phyloP scores from a whole-genome alignment of 2,888 invertebrate species.

The Parthenolecanium corni region DNA sequence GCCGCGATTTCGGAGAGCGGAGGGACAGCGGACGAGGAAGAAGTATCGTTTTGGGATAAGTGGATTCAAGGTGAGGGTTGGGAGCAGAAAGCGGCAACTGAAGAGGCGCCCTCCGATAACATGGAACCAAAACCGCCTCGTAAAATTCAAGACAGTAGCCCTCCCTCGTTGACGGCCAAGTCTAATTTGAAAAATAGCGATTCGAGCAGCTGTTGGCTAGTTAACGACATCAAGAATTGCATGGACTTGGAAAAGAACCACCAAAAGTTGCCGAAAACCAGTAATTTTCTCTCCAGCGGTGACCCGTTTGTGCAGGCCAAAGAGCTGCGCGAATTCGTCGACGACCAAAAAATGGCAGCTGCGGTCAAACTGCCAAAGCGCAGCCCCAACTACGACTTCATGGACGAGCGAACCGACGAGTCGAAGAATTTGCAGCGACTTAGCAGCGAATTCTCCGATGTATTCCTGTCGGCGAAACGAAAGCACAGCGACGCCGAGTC shows the following conservation, averaged over 20 bases:
- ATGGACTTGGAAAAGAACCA: neutral
- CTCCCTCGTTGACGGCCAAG: neutral
- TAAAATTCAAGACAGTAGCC: neutral
- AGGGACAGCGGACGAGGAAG: neutral
- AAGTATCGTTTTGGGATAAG: neutral
- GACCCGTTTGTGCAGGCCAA: too few relatives aligned
- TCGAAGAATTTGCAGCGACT: too few relatives aligned
- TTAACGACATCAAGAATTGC: slow-evolving; percentile 15
- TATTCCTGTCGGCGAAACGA: too few relatives aligned
- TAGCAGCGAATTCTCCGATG: too few relatives aligned
- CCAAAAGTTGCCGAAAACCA: neutral
- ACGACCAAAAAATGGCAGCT: neutral
- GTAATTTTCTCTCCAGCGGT: neutral
- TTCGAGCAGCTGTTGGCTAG: neutral
- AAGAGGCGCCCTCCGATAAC: neutral
- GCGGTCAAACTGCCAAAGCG: too few relatives aligned
- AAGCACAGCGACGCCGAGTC: too few relatives aligned
- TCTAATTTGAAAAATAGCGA: slow-evolving; percentile 18
- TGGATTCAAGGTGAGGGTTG: slow-evolving; percentile 23
- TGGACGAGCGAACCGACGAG: too few relatives aligned
- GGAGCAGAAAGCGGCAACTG: neutral
- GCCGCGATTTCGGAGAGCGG: neutral
- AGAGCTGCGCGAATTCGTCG: slow-evolving; percentile 1
- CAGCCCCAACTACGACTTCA: too few relatives aligned
- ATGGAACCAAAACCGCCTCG: slow-evolving; percentile 10